Percentiles rank a stretch among this genome's conserved stretches.
Evolutionary conservation across 2,797 vertebrate genomes (phyloP).

Genomic region (Hydrolagus colliei): DNA sequence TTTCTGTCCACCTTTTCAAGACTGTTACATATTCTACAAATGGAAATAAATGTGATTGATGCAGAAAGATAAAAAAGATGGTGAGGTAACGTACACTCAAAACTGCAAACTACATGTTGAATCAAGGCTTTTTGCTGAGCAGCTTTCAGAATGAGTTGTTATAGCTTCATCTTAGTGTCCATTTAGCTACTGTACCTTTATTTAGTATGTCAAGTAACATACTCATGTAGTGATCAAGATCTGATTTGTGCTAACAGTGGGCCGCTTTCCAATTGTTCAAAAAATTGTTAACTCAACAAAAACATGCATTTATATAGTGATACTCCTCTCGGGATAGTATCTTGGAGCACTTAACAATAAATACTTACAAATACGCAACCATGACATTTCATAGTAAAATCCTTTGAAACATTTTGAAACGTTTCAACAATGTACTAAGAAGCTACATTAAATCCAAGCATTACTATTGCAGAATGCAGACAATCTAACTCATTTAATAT

Average conservation of each 20-base stretch:
- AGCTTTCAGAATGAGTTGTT: conserved; percentile 18
- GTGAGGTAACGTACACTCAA: conserved; percentile 47
- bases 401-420: too few relatives aligned
- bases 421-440: too few relatives aligned
- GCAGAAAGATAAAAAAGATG: conserved; percentile 50
- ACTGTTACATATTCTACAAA: conserved; percentile 45
- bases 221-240: not conserved
- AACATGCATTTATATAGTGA: too few relatives aligned
- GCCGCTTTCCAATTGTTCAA: too few relatives aligned
- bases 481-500: too few relatives aligned
- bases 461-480: too few relatives aligned
- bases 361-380: too few relatives aligned
- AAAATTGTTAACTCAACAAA: not conserved
- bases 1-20: conserved; percentile 38
- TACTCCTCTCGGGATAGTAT: too few relatives aligned
- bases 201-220: not conserved
- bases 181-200: not conserved
- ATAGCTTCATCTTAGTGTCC: not conserved
- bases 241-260: too few relatives aligned
- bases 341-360: too few relatives aligned
- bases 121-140: not conserved
- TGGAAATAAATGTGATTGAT: conserved; percentile 50
- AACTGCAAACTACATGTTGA: not conserved
- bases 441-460: too few relatives aligned
- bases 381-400: too few relatives aligned